Evolutionary conservation across 2,113 vertebrate genomes (phyloP).

Genomic region (Channa argus): DNA sequence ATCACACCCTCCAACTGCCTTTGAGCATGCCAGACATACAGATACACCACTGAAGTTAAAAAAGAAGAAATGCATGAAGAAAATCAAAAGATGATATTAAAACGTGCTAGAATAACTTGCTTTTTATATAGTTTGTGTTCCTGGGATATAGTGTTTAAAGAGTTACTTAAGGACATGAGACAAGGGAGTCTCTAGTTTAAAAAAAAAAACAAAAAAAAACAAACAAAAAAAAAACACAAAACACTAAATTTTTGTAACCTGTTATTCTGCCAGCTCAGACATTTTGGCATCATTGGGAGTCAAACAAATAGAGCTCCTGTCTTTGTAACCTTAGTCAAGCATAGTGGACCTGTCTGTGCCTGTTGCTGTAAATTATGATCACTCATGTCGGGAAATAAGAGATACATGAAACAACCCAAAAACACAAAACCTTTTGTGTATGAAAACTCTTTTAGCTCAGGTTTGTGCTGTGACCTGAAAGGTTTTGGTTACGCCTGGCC

Average conservation of each 20-base stretch:
- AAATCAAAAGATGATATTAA: too few relatives aligned
- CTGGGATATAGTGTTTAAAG: too few relatives aligned
- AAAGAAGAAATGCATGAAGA: neutral
- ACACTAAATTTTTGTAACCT: neutral
- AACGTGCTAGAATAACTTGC: neutral
- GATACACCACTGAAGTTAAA: neutral
- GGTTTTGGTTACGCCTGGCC: neutral
- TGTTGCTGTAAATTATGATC: neutral
- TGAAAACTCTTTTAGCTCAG: neutral
- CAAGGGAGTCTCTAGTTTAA: too few relatives aligned
- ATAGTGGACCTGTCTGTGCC: neutral
- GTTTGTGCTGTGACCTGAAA: neutral
- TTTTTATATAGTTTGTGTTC: too few relatives aligned
- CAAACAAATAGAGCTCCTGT: neutral
- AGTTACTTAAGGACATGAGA: too few relatives aligned
- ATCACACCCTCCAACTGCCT: conserved; percentile 22
- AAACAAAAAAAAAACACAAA: neutral
- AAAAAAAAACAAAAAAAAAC: too few relatives aligned
- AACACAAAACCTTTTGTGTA: too few relatives aligned
- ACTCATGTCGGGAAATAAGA: conserved; percentile 1
- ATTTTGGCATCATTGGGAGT: neutral
- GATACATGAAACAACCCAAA: neutral
- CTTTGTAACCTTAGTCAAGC: conserved; percentile 1
- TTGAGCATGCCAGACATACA: neutral
- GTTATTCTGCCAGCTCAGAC: neutral